Evolutionary conservation across 2,888 invertebrate species (phyloP), one percentile per base, ranked within the genome.

Genomic region (Melanargia galathea): DNA sequence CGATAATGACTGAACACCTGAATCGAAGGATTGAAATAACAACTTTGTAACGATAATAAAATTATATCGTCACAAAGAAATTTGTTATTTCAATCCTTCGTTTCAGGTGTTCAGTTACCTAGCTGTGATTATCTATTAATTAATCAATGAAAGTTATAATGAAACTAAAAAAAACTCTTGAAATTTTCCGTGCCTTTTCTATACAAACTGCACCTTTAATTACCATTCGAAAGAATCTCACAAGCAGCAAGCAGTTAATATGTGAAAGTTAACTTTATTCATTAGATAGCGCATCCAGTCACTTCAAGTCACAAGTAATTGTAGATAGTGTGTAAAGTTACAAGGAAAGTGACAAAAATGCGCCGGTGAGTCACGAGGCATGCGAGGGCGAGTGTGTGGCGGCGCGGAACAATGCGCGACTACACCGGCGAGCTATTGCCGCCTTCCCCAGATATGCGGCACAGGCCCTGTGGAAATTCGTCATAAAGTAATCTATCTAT

Each of bases 401-500:
- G 64, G 16, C 26, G 16, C 22, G 33, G 30, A 90, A 88, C 88
- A 88, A 90, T 88, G 86, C 83, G 83, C 85, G 86, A 87, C 86
- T 87, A 88, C 84, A 84, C 82, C 78, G 76, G 65, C 83, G 83
- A 85, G 81, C 85, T 87, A 87, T 84, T 84, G 81, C 82, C 78
- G 75, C 69, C 79, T 87, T 86, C 82, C 84, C 76, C 78, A 77
- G 79, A 80, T 80, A 81, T 80, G 82, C 68, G 75, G 82, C 73
- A 86, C 80, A 74, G 70, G 18, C 62, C 60, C 70, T 72, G 65
- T 59, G 46, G 48, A 55, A 57, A 16, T 38, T 26, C 10, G 26
- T 16, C 16, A n/a, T 26, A n/a, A n/a, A n/a, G n/a, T n/a, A n/a
- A n/a, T n/a, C n/a, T n/a, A n/a, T n/a, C n/a, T n/a, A n/a, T n/a